Conservation (phyloP, 2,888 invertebrate species). For the Parelbella ahira region DNA sequence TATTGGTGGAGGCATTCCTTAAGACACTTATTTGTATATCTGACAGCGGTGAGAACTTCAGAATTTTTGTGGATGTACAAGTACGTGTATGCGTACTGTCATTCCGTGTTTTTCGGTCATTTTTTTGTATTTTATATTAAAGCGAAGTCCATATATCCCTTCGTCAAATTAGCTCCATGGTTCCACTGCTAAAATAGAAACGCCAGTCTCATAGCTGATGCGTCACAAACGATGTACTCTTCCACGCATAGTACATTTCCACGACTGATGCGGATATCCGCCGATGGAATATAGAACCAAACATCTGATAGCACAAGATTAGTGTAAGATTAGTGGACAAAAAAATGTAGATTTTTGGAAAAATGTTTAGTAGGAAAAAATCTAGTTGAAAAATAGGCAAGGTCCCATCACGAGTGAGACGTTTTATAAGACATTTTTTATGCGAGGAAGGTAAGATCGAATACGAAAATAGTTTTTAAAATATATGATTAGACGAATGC, state of each 20-base stretch:
- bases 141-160: no score
- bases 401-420: slow-evolving; percentile 62
- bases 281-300: slow-evolving; percentile 44
- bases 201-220: no score
- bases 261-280: not conserved
- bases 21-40: no score
- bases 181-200: no score
- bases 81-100: no score
- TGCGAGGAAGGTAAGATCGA: slow-evolving; percentile 42
- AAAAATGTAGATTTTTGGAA: slow-evolving; percentile 75
- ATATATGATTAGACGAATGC: slow-evolving; percentile 38
- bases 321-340: slow-evolving; percentile 44
- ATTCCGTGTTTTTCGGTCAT: no score
- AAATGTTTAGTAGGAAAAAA: slow-evolving; percentile 69
- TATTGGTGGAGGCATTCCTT: no score
- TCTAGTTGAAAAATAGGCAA: slow-evolving; percentile 43
- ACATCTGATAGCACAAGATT: slow-evolving; percentile 65
- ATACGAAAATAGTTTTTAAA: slow-evolving; percentile 24
- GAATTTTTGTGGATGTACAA: no score
- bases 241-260: slow-evolving; percentile 2
- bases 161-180: no score
- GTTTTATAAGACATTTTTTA: slow-evolving; percentile 64
- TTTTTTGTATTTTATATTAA: no score
- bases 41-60: no score
- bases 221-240: not conserved